Percentiles rank a stretch among this genome's conserved stretches.
Evolutionary conservation across 2,113 vertebrate genomes (phyloP).

Genomic region (Symphodus melops): DNA sequence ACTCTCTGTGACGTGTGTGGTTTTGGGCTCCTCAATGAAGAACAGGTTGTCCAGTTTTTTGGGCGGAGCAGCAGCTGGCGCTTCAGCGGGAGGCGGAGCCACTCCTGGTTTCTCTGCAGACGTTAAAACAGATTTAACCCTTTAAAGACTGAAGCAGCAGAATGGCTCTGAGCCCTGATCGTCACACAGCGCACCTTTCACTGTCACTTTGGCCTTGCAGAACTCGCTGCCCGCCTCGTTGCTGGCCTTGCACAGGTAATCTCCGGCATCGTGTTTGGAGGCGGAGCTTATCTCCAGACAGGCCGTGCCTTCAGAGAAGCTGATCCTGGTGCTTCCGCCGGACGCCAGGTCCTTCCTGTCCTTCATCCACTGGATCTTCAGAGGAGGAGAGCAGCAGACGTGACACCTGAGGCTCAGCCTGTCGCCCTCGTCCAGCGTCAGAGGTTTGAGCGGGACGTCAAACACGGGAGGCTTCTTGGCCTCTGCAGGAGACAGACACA

Average conservation of each 20-base stretch:
- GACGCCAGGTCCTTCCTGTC: constrained; percentile 90
- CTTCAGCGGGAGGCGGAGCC: constrained; percentile 59
- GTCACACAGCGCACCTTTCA: constrained; percentile 86
- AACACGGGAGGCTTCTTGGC: constrained; percentile 91
- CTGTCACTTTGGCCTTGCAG: constrained; percentile 90
- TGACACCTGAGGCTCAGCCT: constrained; percentile 90
- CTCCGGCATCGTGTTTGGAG: constrained; percentile 88
- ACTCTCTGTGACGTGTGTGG: constrained; percentile 90
- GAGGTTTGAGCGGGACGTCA: constrained; percentile 89
- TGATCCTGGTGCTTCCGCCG: constrained; percentile 87
- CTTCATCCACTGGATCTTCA: constrained; percentile 95
- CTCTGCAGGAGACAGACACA: constrained; percentile 78
- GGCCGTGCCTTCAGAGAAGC: constrained; percentile 89
- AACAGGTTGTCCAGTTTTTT: constrained; percentile 91
- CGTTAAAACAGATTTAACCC: background rate
- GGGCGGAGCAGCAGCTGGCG: constrained; percentile 79
- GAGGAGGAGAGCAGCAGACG: constrained; percentile 89
- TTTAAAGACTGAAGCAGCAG: background rate
- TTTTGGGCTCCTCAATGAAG: constrained; percentile 93
- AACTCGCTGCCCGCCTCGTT: constrained; percentile 92
- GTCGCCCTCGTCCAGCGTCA: constrained; percentile 86
- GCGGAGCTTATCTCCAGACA: constrained; percentile 86
- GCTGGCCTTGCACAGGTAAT: constrained; percentile 96
- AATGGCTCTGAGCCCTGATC: too few relatives aligned
- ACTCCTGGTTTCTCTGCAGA: constrained; percentile 86